phyloP scores from a whole-genome alignment of 2,888 invertebrate species.

The Boloria selene region DNA sequence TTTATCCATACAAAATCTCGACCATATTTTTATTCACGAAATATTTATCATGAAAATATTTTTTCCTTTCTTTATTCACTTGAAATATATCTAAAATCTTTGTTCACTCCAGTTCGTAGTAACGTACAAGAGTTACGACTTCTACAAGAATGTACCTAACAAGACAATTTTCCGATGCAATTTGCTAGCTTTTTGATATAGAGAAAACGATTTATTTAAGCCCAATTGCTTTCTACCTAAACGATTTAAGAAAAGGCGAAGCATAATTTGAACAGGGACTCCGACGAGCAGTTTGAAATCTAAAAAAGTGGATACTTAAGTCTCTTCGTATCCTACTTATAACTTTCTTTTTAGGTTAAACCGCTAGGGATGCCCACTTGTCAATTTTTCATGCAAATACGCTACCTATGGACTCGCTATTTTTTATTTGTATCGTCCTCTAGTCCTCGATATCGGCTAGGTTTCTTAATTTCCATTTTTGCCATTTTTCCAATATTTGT shows the following conservation, averaged over 20 bases:
- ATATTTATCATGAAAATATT: slow-evolving; percentile 6
- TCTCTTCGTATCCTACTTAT: slow-evolving; percentile 28
- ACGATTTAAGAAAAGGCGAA: slow-evolving; percentile 7
- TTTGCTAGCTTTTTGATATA: slow-evolving; percentile 10
- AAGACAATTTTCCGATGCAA: slow-evolving; percentile 10
- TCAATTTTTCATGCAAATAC: slow-evolving; percentile 66
- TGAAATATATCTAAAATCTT: neutral
- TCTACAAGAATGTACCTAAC: slow-evolving; percentile 4
- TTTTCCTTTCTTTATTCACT: neutral
- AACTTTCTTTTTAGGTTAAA: slow-evolving; percentile 41
- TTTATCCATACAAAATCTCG: neutral
- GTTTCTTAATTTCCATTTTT: slow-evolving; percentile 61
- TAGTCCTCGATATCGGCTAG: slow-evolving; percentile 43
- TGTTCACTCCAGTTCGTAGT: neutral
- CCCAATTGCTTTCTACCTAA: slow-evolving; percentile 11
- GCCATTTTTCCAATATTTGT: neutral
- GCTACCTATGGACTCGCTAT: slow-evolving; percentile 57
- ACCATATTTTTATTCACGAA: neutral
- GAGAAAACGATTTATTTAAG: slow-evolving; percentile 13
- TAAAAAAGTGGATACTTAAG: slow-evolving; percentile 17
- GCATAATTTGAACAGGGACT: slow-evolving; percentile 20
- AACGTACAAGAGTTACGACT: neutral
- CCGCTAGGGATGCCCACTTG: slow-evolving; percentile 51
- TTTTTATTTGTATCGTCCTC: slow-evolving; percentile 52
- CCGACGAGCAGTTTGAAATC: slow-evolving; percentile 9